Evolutionary conservation across 2,888 invertebrate species (phyloP), one percentile per base, ranked within the genome.

Genomic region (Tanytarsus gracilentus): DNA sequence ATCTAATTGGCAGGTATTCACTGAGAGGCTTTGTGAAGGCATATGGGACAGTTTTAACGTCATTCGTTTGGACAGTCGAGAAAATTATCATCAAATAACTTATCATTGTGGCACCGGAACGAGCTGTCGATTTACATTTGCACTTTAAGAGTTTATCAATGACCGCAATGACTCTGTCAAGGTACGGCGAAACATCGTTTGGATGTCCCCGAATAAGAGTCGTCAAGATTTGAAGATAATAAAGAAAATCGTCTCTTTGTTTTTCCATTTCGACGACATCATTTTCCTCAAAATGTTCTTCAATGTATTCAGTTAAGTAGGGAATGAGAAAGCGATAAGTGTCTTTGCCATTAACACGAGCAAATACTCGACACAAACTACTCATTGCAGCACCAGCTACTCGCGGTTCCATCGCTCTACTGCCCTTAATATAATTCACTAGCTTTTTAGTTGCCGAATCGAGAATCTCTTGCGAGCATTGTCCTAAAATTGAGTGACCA

Each of bases 351-450:
- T 88, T 82, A 0, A 84, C 80, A 66, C 77, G 75, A 1, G 80
- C 76, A 68, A 85, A 85, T 8, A 79, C 77, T 61, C 83, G 79
- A 63, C 88, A 80, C 62, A 93, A 73, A 8, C 83, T 80, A 0
- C 86, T 88, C 1, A 88, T 81, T 69, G 89, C 80, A 68, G 84
- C 84, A 0, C 92, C 93, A 0, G 91, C 86, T 0, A 93, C 86
- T 66, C 84, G 84, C 0, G 86, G 84, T 70, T 94, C 94, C 65
- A 89, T 81, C n/a, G 89, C 83, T 26, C 83, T 81, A 58, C 81
- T 82, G 26, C 16, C 16, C 0, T 82, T 83, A 0, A 84, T 81
- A 70, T 89, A 93, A 8, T 80, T 74, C 64, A 82, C 83, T 29
- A 94, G 77, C 70, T 89, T 89, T 64, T 83, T 79, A 50, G 93